phyloP scores from a whole-genome alignment of 2,888 invertebrate species.

The Teleiodes luculella region DNA sequence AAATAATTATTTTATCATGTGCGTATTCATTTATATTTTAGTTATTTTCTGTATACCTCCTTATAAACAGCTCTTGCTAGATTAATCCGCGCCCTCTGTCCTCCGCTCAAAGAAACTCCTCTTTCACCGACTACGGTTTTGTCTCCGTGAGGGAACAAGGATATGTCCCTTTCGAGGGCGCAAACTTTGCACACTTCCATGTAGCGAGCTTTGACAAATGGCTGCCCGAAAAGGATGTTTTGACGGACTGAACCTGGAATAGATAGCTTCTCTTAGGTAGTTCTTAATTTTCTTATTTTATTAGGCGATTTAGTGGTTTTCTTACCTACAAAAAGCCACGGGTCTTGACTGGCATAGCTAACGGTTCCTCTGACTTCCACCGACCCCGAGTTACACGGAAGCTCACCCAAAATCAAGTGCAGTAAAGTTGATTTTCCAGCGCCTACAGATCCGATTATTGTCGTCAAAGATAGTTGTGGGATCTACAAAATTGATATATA shows the following conservation, averaged over 20 bases:
- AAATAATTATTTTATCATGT: not conserved
- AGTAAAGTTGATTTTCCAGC: conserved; percentile 80
- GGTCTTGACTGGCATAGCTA: conserved; percentile 89
- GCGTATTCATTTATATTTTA: not conserved
- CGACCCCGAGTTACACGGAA: conserved; percentile 82
- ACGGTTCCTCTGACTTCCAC: conserved; percentile 80
- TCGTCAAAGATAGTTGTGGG: conserved; percentile 67
- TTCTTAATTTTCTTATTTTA: too few species aligned
- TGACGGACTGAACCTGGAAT: conserved; percentile 85
- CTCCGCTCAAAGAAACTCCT: conserved; percentile 89
- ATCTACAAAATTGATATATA: conserved; percentile 35
- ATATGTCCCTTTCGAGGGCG: conserved; percentile 85
- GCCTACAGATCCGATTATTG: conserved; percentile 81
- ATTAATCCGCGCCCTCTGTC: conserved; percentile 85
- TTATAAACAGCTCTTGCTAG: conserved; percentile 82
- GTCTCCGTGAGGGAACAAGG: conserved; percentile 87
- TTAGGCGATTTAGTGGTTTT: not conserved
- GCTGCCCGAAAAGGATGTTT: conserved; percentile 93
- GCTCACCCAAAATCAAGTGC: conserved; percentile 85
- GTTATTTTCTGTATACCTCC: conserved; percentile 41
- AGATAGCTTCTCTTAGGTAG: not conserved
- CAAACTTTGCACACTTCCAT: conserved; percentile 85
- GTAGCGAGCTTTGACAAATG: conserved; percentile 78
- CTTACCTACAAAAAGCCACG: conserved; percentile 86
- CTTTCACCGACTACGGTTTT: conserved; percentile 91